A percentile compares a stretch with the other conserved stretches of the same genome.
Conservation (phyloP, 2,113 vertebrate genomes). For the Crotalus viridis region DNA sequence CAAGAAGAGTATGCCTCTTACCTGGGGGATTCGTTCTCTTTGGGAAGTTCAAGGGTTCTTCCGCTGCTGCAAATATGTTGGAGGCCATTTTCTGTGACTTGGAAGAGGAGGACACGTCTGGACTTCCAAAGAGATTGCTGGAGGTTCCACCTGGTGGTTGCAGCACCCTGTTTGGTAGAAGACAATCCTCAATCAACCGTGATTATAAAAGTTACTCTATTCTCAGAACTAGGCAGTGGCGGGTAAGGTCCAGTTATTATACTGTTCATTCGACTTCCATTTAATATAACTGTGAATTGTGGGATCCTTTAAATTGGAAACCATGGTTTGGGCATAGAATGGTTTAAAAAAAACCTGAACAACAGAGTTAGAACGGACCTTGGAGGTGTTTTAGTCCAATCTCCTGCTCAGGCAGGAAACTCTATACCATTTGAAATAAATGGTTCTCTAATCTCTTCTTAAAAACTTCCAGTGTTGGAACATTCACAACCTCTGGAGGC, state of each 20-base stretch:
- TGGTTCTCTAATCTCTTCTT: no score
- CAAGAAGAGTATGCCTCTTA: slow-evolving; percentile 49
- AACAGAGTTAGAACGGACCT: no score
- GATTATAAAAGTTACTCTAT: neutral
- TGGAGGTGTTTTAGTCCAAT: no score
- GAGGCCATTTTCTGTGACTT: slow-evolving; percentile 88
- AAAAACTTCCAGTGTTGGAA: no score
- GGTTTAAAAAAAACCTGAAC: no score
- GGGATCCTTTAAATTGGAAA: neutral
- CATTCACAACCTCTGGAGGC: no score
- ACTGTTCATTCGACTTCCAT: neutral
- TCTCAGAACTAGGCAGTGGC: neutral
- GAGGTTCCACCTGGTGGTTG: slow-evolving; percentile 88
- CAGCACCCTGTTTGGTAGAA: slow-evolving; percentile 72
- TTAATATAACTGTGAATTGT: neutral
- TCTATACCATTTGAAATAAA: no score
- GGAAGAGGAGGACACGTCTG: slow-evolving; percentile 70
- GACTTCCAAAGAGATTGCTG: slow-evolving; percentile 81
- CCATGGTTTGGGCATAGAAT: neutral
- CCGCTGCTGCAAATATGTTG: slow-evolving; percentile 81
- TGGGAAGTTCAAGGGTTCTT: slow-evolving; percentile 76
- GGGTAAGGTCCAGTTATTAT: neutral
- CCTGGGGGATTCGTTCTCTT: slow-evolving; percentile 93
- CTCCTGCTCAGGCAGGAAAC: no score
- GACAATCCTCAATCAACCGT: neutral